A percentile compares a stretch with the other conserved stretches of the same genome.
phyloP scores from a whole-genome alignment of 2,888 invertebrate species.

The Drosophila macrothrix region DNA sequence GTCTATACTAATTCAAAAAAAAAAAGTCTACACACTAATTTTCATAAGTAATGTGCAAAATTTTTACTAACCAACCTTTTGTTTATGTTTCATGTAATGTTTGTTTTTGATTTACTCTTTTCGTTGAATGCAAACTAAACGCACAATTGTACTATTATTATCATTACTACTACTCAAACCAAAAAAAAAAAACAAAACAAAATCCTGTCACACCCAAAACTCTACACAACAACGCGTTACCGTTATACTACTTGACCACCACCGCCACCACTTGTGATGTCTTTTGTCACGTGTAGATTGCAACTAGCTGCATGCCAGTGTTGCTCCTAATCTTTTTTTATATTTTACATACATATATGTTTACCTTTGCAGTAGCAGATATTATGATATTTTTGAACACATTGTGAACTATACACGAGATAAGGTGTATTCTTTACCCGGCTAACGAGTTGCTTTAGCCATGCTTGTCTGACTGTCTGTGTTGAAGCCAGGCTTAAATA shows the following conservation, averaged over 20 bases:
- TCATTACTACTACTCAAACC: not conserved
- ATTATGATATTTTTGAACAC: not conserved
- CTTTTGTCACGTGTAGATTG: slow-evolving; percentile 29
- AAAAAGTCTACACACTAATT: slow-evolving; percentile 58
- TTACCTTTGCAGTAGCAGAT: slow-evolving; percentile 20
- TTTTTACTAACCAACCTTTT: slow-evolving; percentile 67
- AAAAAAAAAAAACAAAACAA: not conserved
- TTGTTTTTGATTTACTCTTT: slow-evolving; percentile 44
- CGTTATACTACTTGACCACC: slow-evolving; percentile 22
- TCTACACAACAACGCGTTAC: slow-evolving; percentile 36
- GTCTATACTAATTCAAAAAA: slow-evolving; percentile 46
- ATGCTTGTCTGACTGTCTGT: not conserved
- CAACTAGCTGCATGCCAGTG: slow-evolving; percentile 40
- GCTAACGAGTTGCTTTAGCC: not conserved
- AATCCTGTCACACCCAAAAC: slow-evolving; percentile 24
- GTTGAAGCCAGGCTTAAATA: not conserved
- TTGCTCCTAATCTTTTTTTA: slow-evolving; percentile 19
- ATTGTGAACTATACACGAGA: not conserved
- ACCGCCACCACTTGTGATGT: slow-evolving; percentile 7
- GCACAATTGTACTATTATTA: slow-evolving; percentile 52
- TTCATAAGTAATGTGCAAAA: slow-evolving; percentile 70
- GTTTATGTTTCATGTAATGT: slow-evolving; percentile 61
- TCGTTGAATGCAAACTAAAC: slow-evolving; percentile 57
- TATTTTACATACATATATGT: not conserved
- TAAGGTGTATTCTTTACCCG: not conserved